These are phyloP conservation scores for Struthidea cinerea DNA, from an alignment of 2,113 vertebrate genomes.

Conservation along the genomic window DNA sequence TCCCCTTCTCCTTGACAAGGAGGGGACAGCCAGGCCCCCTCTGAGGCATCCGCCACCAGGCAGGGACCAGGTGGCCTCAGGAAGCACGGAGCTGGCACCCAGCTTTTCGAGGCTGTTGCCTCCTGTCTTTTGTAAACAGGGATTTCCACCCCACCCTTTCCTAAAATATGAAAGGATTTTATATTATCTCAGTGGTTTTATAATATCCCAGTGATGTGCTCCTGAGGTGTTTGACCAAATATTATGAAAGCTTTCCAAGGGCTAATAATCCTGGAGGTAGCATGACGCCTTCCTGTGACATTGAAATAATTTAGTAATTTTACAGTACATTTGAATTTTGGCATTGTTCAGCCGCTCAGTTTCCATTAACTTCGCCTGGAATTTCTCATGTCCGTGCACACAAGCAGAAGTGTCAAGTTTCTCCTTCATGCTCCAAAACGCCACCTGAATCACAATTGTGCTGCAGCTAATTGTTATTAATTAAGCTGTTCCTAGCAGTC, in stretches of 20 bases:
- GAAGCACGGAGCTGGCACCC: background rate
- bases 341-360: conserved; percentile 58
- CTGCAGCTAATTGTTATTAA: conserved; percentile 74
- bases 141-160: background rate
- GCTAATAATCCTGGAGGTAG: conserved; percentile 64
- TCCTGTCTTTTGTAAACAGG: background rate
- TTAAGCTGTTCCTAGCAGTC: conserved; percentile 65
- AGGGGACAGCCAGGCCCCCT: background rate
- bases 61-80: background rate
- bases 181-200: background rate
- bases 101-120: background rate
- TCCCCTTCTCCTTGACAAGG: background rate
- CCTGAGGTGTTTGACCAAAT: conserved; percentile 63
- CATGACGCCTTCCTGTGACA: conserved; percentile 56
- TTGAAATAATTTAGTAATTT: conserved; percentile 74
- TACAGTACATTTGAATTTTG: conserved; percentile 73
- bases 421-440: conserved; percentile 75
- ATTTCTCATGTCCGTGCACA: conserved; percentile 56
- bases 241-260: conserved; percentile 61
- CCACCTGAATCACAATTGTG: conserved; percentile 63
- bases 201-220: background rate
- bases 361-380: conserved; percentile 72
- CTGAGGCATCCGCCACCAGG: background rate
- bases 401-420: conserved; percentile 65
- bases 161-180: background rate